These are phyloP conservation scores for Apomyelois bistriatella DNA, from an alignment of 2,888 invertebrate species.

Conservation along the genomic window DNA sequence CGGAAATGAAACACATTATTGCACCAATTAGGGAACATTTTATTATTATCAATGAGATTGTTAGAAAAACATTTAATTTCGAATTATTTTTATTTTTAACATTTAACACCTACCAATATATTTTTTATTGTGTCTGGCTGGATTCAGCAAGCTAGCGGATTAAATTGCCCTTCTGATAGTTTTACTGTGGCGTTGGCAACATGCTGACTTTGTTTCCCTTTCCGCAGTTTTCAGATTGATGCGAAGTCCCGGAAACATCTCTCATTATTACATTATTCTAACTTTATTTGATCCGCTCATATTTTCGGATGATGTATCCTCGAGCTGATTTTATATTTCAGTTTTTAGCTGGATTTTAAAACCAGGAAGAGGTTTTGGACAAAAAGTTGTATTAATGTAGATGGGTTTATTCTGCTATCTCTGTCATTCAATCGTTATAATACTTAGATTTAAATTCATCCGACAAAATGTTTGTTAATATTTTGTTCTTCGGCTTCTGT, in stretches of 20 bases:
- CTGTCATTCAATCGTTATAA: too few relatives aligned
- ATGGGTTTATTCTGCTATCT: not conserved
- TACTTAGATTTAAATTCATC: too few relatives aligned
- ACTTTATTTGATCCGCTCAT: not conserved
- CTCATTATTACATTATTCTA: not conserved
- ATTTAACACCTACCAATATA: too few relatives aligned
- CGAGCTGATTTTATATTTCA: not conserved
- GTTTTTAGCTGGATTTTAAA: not conserved
- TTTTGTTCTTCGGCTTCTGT: too few relatives aligned
- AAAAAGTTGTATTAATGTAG: not conserved
- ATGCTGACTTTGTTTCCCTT: not conserved
- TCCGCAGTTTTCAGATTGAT: not conserved
- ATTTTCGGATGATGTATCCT: not conserved
- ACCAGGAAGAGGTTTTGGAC: not conserved
- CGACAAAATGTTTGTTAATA: too few relatives aligned
- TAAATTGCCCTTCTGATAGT: not conserved
- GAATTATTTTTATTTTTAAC: too few relatives aligned
- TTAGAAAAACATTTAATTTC: too few relatives aligned
- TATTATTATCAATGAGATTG: too few relatives aligned
- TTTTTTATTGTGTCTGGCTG: too few relatives aligned
- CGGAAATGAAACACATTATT: too few relatives aligned
- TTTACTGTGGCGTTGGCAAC: not conserved
- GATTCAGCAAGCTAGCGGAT: too few relatives aligned
- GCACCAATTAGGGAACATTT: too few relatives aligned
- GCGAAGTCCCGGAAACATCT: not conserved